These are phyloP conservation scores for Isurus oxyrinchus DNA, from an alignment of 2,113 vertebrate species.

Conservation along the genomic window DNA sequence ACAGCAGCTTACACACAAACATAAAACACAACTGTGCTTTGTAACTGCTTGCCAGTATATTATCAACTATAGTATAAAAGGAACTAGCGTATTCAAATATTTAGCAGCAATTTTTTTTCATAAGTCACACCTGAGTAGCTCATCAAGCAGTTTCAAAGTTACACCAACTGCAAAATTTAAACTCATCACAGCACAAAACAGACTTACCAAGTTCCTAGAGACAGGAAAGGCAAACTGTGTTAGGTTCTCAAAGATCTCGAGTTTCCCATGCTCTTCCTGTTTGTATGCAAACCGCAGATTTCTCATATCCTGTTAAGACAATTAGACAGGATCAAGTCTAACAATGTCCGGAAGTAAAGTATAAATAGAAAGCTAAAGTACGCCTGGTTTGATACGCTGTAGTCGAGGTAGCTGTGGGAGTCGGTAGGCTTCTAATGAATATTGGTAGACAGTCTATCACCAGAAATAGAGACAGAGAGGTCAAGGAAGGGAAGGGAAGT, in stretches of 20 bases:
- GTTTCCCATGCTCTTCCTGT: conserved; percentile 71
- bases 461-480: too few relatives aligned
- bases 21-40: not conserved
- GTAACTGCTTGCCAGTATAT: not conserved
- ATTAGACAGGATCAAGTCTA: not conserved
- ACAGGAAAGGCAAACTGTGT: conserved; percentile 76
- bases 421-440: too few relatives aligned
- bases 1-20: not conserved
- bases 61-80: not conserved
- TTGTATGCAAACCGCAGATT: conserved; percentile 85
- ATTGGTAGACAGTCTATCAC: too few relatives aligned
- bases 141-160: not conserved
- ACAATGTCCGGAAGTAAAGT: not conserved
- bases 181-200: not conserved
- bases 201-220: conserved; percentile 73
- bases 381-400: too few relatives aligned
- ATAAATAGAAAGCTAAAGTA: not conserved
- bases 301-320: conserved; percentile 78
- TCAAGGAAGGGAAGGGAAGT: too few relatives aligned
- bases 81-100: not conserved
- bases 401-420: too few relatives aligned
- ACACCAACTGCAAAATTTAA: not conserved
- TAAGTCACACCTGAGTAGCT: not conserved
- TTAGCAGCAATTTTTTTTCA: not conserved
- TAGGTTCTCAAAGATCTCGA: conserved; percentile 77